Evolutionary conservation across 1,140 invertebrate species (phyloP).

Genomic region (Drosophila murphyi): DNA sequence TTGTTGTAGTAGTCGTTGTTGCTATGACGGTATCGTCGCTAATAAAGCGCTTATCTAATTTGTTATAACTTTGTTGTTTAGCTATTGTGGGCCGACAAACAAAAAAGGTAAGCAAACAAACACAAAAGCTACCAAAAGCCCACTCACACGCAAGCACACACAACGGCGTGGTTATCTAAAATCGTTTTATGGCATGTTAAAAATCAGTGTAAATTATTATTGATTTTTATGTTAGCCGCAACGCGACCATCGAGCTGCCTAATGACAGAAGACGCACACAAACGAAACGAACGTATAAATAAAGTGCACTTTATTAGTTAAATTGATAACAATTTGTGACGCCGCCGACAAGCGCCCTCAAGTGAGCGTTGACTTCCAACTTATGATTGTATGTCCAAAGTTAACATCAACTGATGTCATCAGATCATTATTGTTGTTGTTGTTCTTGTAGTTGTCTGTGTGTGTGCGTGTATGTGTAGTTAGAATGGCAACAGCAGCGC

Average conservation of each 20-base stretch:
- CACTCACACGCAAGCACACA: conserved; percentile 43
- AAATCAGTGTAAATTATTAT: conserved; percentile 69
- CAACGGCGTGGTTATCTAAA: conserved; percentile 39
- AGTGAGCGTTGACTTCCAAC: conserved; percentile 17
- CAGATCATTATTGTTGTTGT: conserved; percentile 12
- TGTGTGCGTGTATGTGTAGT: neutral
- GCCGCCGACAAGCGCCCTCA: neutral
- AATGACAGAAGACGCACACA: conserved; percentile 42
- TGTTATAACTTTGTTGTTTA: conserved; percentile 68
- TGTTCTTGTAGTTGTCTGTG: neutral
- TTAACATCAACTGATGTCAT: conserved; percentile 47
- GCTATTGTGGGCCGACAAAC: conserved; percentile 56
- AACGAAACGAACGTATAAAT: conserved; percentile 16
- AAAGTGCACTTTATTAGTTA: conserved; percentile 55
- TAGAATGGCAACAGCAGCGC: conserved; percentile 11
- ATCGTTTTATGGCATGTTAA: conserved; percentile 58
- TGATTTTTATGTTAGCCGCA: conserved; percentile 55
- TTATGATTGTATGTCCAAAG: conserved; percentile 20
- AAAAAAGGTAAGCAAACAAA: conserved; percentile 34
- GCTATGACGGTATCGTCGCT: conserved; percentile 52
- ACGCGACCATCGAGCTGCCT: conserved; percentile 23
- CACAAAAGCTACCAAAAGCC: conserved; percentile 54
- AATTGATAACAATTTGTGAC: conserved; percentile 56
- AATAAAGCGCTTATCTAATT: conserved; percentile 77
- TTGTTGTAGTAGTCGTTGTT: conserved; percentile 24